Conservation (phyloP, 2,113 vertebrate genomes). For the Takifugu flavidus region DNA sequence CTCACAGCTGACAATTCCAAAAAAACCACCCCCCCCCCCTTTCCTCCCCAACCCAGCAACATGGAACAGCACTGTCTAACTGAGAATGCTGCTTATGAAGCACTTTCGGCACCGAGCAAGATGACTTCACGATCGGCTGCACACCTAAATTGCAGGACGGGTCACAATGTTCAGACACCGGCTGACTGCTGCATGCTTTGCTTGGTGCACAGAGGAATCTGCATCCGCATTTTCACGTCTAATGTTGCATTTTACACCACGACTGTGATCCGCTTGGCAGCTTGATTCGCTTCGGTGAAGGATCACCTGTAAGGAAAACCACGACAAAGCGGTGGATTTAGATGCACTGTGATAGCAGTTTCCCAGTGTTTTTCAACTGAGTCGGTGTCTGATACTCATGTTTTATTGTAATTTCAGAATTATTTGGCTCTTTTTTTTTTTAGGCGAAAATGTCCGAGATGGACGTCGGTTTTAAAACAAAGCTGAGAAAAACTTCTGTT, state of each 20-base stretch:
- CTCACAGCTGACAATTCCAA: conserved; percentile 21
- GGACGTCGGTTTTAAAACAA: too few species aligned
- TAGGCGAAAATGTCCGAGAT: too few species aligned
- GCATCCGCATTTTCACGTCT: conserved; percentile 64
- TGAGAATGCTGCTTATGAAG: conserved; percentile 25
- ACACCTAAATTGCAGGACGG: background rate
- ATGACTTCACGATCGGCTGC: conserved; percentile 12
- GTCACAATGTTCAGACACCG: conserved; percentile 4
- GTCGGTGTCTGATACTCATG: too few species aligned
- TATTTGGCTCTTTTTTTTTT: too few species aligned
- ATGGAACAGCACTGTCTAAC: conserved; percentile 2
- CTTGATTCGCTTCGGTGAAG: too few species aligned
- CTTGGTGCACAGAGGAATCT: conserved; percentile 52
- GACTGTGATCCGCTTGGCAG: too few species aligned
- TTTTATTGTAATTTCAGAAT: too few species aligned
- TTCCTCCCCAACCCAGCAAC: background rate
- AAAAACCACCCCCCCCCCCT: conserved; percentile 1
- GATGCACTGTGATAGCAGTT: too few species aligned
- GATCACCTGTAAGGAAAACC: too few species aligned
- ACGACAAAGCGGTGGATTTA: too few species aligned
- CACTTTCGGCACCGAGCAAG: conserved; percentile 16
- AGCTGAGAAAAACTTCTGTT: too few species aligned
- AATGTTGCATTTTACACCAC: conserved; percentile 15
- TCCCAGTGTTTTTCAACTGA: too few species aligned
- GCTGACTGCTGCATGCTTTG: conserved; percentile 60